phyloP scores from a whole-genome alignment of 2,797 vertebrate genomes.

The Arctocebus calabarensis region DNA sequence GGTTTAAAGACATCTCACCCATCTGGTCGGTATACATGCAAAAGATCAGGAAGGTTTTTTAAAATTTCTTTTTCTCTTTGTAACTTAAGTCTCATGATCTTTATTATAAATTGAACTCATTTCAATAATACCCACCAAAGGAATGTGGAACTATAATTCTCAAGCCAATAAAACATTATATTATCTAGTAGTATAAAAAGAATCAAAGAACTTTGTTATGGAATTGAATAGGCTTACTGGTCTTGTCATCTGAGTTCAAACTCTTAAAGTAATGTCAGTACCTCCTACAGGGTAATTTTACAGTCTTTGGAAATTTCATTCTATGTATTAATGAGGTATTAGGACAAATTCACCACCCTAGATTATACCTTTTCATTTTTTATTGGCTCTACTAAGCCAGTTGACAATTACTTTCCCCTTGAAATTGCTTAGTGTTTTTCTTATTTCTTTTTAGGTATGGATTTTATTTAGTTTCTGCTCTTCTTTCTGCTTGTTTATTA shows the following conservation, averaged over 20 bases:
- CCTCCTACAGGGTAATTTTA: background rate
- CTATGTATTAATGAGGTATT: background rate
- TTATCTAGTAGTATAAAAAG: background rate
- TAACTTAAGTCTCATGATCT: background rate
- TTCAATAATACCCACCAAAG: slow-evolving; percentile 29
- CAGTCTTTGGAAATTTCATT: slow-evolving; percentile 15
- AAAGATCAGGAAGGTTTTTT: background rate
- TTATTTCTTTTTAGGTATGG: slow-evolving; percentile 21
- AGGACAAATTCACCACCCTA: background rate
- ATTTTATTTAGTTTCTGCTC: background rate
- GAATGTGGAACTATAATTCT: slow-evolving; percentile 21
- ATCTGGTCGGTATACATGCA: background rate
- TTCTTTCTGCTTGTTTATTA: slow-evolving; percentile 48
- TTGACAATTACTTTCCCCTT: background rate
- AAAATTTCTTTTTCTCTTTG: background rate
- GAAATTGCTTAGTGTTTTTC: slow-evolving; percentile 18
- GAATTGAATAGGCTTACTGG: background rate
- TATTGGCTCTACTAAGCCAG: background rate
- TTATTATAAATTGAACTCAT: slow-evolving; percentile 32
- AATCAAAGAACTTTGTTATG: background rate
- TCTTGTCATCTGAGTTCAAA: background rate
- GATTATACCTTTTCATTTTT: background rate
- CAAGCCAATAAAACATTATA: background rate
- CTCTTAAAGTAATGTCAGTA: background rate
- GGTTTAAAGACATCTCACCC: slow-evolving; percentile 56